Evolutionary conservation across 2,113 vertebrate species (phyloP).

Genomic region (Larimichthys crocea): DNA sequence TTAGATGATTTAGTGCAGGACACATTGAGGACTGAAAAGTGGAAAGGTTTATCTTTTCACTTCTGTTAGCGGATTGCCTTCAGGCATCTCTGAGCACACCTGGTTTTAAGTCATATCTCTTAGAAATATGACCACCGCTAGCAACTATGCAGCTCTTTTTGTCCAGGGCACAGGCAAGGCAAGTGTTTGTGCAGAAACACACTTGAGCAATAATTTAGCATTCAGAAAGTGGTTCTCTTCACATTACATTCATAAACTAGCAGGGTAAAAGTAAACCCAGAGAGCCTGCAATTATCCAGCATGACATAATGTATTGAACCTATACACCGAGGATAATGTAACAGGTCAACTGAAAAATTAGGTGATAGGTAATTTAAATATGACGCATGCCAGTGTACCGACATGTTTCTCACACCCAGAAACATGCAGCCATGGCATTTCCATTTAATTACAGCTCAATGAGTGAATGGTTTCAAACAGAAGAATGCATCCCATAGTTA

Average conservation of each 20-base stretch:
- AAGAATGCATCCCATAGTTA: not conserved
- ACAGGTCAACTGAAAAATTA: constrained; percentile 13
- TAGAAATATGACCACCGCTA: constrained; percentile 3
- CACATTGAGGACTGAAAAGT: not conserved
- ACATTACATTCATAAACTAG: not conserved
- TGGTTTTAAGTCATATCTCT: constrained; percentile 23
- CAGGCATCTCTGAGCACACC: constrained; percentile 37
- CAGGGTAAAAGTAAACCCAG: not conserved
- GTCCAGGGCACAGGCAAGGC: not conserved
- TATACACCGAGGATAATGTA: constrained; percentile 16
- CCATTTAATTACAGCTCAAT: constrained; percentile 9
- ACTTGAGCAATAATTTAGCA: not conserved
- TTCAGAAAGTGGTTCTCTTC: not conserved
- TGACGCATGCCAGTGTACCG: not conserved
- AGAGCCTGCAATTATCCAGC: constrained; percentile 40
- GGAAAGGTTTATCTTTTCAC: not conserved
- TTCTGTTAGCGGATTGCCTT: constrained; percentile 2
- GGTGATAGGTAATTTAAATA: constrained; percentile 43
- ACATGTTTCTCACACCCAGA: constrained; percentile 14
- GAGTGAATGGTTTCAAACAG: too few species aligned
- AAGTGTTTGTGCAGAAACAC: not conserved
- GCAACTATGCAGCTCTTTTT: not conserved
- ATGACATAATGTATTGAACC: constrained; percentile 29
- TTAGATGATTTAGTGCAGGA: not conserved
- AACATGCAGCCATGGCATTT: constrained; percentile 8